These are phyloP conservation scores for Torymus tubicola DNA, from an alignment of 2,888 invertebrate species.

Conservation along the genomic window DNA sequence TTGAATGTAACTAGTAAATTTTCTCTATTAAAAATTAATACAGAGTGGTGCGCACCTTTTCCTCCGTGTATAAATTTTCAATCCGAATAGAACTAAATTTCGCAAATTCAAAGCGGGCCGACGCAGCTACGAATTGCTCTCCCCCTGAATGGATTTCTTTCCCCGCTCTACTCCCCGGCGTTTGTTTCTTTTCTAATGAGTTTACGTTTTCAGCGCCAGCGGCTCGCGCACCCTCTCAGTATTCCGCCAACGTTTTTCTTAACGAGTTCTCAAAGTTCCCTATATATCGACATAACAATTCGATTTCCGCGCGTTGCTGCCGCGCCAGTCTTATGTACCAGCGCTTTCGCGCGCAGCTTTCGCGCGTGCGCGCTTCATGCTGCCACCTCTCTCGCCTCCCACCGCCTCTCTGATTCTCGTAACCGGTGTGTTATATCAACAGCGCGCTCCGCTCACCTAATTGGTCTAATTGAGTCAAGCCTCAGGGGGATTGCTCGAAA, in stretches of 20 bases:
- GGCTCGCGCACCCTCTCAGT: not conserved
- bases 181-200: constrained; percentile 48
- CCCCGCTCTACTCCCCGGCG: not conserved
- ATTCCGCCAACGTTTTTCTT: constrained; percentile 50
- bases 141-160: not conserved
- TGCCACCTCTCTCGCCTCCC: not conserved
- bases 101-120: not conserved
- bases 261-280: constrained; percentile 49
- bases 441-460: constrained; percentile 53
- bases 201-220: constrained; percentile 26
- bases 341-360: not conserved
- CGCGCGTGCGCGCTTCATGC: not conserved
- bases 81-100: not conserved
- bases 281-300: constrained; percentile 46
- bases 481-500: constrained; percentile 57
- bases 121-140: not conserved
- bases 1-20: too few species aligned
- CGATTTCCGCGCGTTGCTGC: constrained; percentile 16
- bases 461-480: constrained; percentile 59
- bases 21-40: too few species aligned
- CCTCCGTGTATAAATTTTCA: not conserved
- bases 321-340: constrained; percentile 18
- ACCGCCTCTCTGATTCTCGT: constrained; percentile 7
- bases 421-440: constrained; percentile 57
- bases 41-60: too few species aligned